Base-by-base conservation (phyloP, 2,888 invertebrate genomes). In the Hirtodrosophila confusa region DNA sequence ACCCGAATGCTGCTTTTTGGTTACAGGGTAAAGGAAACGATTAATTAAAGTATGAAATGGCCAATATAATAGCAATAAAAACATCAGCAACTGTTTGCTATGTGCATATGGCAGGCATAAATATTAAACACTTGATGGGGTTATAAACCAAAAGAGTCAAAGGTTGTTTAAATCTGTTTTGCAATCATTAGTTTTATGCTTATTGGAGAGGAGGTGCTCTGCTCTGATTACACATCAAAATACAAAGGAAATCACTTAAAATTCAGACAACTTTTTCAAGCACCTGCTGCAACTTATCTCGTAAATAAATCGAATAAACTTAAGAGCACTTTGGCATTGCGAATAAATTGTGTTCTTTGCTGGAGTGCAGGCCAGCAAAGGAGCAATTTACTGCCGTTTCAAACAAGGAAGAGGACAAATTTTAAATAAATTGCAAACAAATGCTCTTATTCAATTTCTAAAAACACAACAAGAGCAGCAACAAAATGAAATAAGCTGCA, bases 391-490 rank as follows among this genome's bases (percentile, higher is more conserved):
- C 77, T 68, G 63, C 36, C 56, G 60, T 49, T 51, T 45, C 41
- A 62, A 48, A 63, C 64, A 51, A 49, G 61, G 41, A 27, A 56
- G 64, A 44, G 58, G 61, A 69, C 72, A 74, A 77, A 83, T 79
- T 86, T 86, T 70, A 79, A 77, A 80, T 83, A 86, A 80, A 86
- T 83, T 79, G 80, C 75, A 74, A 67, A 67, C 70, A 86, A 80
- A 86, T 83, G 80, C 86, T 66, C 57, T 84, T 80, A 84, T 84
- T 75, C 75, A 78, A 84, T 80, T 80, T 78, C 11, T 45, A 11
- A 72, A 80, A 71, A 62, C 60, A 51, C 54, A 57, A 39, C 37
- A 56, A 0, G 44, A 55, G 62, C 33, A 36, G 47, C 45, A 61
- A 39, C 36, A 48, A 36, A 69, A 56, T 60, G 66, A 66, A 72